These are phyloP conservation scores for Macropodus opercularis DNA, from an alignment of 2,797 vertebrate genomes.

Conservation along the genomic window DNA sequence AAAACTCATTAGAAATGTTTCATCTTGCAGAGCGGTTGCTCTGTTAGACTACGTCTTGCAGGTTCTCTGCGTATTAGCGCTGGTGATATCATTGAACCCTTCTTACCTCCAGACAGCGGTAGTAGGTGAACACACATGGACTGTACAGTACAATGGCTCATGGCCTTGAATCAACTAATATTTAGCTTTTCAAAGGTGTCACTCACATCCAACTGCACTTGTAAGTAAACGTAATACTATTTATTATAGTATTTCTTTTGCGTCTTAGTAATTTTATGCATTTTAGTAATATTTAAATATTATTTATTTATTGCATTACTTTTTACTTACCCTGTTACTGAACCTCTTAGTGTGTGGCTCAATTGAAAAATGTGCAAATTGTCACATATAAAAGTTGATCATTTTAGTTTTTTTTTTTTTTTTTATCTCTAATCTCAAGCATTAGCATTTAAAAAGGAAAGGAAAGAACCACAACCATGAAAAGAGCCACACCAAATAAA, in stretches of 20 bases:
- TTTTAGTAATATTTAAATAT: too few relatives aligned
- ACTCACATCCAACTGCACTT: not conserved
- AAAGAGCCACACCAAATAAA: too few relatives aligned
- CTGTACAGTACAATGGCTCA: too few relatives aligned
- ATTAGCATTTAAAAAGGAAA: too few relatives aligned
- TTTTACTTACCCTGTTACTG: not conserved
- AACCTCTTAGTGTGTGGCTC: not conserved
- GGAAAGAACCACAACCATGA: too few relatives aligned
- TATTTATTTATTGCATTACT: too few relatives aligned
- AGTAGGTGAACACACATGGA: not conserved
- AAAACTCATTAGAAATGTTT: constrained; percentile 23
- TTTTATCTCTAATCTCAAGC: too few relatives aligned
- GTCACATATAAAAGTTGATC: not conserved
- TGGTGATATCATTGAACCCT: not conserved
- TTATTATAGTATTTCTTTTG: not conserved
- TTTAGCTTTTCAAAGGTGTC: not conserved
- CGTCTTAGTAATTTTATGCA: too few relatives aligned
- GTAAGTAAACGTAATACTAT: too few relatives aligned
- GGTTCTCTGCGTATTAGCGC: not conserved
- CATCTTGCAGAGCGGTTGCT: not conserved
- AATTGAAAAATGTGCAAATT: not conserved
- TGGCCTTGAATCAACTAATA: not conserved
- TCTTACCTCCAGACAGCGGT: not conserved
- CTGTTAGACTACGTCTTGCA: not conserved
- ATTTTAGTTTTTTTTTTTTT: not conserved